Evolutionary conservation across 2,797 vertebrate genomes (phyloP), one percentile per base, ranked within the genome.

Genomic region (Morus bassanus): DNA sequence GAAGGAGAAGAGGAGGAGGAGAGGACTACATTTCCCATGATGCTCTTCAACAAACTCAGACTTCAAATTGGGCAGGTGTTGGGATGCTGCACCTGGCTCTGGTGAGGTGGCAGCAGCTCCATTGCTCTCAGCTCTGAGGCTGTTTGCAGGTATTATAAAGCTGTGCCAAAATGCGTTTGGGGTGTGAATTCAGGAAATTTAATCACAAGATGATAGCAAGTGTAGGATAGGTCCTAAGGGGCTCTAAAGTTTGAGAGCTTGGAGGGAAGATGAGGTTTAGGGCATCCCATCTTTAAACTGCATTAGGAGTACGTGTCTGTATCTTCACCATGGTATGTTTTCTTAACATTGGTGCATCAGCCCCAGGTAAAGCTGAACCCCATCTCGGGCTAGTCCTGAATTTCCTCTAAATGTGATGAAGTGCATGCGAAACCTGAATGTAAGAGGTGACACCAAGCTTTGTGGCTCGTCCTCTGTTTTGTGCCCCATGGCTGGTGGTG

Each of bases 401-500:
- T 68, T 60, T 78, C 54, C 33, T 75, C 48, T 35, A 37, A 8
- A 28, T 5, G n/a, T 2, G 23, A 15, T 16, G 7, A 54, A 59
- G n/a, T 3, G 25, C 13, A 1, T 1, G 4, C 67, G 51, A n/a
- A 80, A 46, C 4, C 6, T 9, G 43, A 19, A 28, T 3, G 15
- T 14, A 6, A 30, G 43, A 10, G 5, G 21, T 41, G 72, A 31
- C 31, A 30, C 23, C 24, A 30, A 31, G 21, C 7, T 33, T 31
- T 0, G 3, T 15, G 53, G 25, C 50, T 75, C 0, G 0, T 48
- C 16, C 37, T 25, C 22, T 18, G 35, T 13, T 51, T 27, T 31
- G 41, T 70, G 45, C 22, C 72, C 65, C 0, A 0, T 28, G 43
- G 18, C n/a, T 1, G 3, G 51, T 16, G 59, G 15, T 39, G n/a